A percentile compares a stretch with the other conserved stretches of the same genome.
These are phyloP conservation scores for Apis dorsata DNA, from an alignment of 1,140 invertebrate genomes.

Conservation along the genomic window DNA sequence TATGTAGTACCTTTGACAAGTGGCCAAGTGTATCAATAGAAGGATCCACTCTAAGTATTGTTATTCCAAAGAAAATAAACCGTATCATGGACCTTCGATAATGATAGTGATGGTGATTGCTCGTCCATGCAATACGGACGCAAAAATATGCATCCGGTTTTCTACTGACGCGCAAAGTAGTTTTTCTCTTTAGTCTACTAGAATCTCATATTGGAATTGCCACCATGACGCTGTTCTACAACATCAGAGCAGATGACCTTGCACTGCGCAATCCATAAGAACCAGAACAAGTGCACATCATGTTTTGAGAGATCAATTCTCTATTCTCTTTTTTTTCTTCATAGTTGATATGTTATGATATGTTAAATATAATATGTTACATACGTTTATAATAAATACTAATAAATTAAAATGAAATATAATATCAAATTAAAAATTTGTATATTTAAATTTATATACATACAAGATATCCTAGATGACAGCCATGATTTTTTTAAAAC, in stretches of 20 bases:
- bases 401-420: too few relatives aligned
- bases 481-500: too few relatives aligned
- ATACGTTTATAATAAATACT: too few relatives aligned
- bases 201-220: constrained; percentile 53
- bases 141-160: constrained; percentile 71
- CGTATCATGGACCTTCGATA: constrained; percentile 59
- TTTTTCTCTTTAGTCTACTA: constrained; percentile 33
- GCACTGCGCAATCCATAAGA: constrained; percentile 41
- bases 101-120: constrained; percentile 64
- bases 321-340: not conserved
- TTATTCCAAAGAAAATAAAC: constrained; percentile 67
- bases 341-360: too few relatives aligned
- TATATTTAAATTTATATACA: too few relatives aligned
- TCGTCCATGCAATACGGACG: constrained; percentile 56
- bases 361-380: too few relatives aligned
- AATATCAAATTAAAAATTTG: too few relatives aligned
- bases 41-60: constrained; percentile 33
- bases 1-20: constrained; percentile 29
- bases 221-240: constrained; percentile 44
- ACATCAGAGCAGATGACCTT: constrained; percentile 66
- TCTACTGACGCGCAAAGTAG: constrained; percentile 45
- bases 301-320: constrained; percentile 14
- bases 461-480: too few relatives aligned
- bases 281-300: constrained; percentile 39
- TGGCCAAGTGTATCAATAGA: constrained; percentile 35